Conservation (phyloP, 2,888 invertebrate genomes). For the Drosophila anomalipes region DNA sequence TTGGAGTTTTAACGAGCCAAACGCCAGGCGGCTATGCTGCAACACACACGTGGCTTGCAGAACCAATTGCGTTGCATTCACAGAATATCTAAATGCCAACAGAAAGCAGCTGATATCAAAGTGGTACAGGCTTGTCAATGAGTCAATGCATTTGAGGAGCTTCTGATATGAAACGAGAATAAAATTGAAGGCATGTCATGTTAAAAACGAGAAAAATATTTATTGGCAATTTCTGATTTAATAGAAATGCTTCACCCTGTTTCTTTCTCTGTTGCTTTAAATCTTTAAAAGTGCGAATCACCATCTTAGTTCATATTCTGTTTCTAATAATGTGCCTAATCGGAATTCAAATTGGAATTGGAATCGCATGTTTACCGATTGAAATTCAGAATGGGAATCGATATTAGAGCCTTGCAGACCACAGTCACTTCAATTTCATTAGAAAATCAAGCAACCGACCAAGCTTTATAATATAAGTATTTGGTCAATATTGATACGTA, state of each 20-base stretch:
- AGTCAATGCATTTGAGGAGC: background rate
- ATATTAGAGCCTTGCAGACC: background rate
- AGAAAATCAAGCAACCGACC: background rate
- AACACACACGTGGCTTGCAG: slow-evolving; percentile 36
- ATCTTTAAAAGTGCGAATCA: background rate
- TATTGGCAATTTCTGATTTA: background rate
- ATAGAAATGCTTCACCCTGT: background rate
- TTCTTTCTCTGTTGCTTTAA: background rate
- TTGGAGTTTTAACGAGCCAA: slow-evolving; percentile 52
- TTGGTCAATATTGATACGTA: background rate
- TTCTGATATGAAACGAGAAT: background rate
- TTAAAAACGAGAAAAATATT: background rate
- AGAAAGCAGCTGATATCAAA: too few species aligned
- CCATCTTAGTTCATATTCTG: background rate
- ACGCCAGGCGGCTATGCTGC: slow-evolving; percentile 16
- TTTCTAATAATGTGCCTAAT: background rate
- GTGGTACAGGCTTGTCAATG: background rate
- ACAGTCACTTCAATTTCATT: background rate
- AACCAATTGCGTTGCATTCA: background rate
- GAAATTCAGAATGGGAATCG: background rate
- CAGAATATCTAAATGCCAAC: background rate
- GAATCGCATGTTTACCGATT: background rate
- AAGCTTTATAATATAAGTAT: background rate
- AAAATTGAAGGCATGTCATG: background rate
- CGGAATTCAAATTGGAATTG: background rate